These are phyloP conservation scores for Phymastichus coffea DNA, from an alignment of 1,140 invertebrate genomes.

Conservation along the genomic window DNA sequence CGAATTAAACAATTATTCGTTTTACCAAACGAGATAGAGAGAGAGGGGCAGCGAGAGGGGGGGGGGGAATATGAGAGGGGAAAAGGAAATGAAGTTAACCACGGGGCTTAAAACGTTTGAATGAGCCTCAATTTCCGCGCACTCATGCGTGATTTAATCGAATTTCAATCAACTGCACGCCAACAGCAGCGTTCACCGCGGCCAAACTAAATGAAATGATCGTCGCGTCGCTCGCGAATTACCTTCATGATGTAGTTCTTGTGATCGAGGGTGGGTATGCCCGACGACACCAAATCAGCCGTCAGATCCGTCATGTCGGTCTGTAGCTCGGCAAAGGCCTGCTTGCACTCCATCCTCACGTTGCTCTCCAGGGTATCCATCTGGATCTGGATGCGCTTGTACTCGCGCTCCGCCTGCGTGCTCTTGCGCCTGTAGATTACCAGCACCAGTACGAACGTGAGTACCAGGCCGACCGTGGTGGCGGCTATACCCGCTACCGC, in stretches of 20 bases:
- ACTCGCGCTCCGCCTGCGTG: constrained; percentile 92
- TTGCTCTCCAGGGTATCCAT: constrained; percentile 99
- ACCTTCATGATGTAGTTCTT: constrained; percentile 94
- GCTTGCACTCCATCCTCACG: constrained; percentile 95
- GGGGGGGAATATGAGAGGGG: too few relatives aligned
- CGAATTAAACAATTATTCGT: too few relatives aligned
- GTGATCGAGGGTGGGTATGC: constrained; percentile 94
- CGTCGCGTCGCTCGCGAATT: too few relatives aligned
- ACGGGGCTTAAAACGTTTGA: too few relatives aligned
- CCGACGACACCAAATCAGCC: constrained; percentile 91
- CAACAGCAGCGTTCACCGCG: too few relatives aligned
- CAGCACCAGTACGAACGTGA: constrained; percentile 83
- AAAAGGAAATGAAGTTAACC: too few relatives aligned
- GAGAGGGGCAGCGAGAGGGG: too few relatives aligned
- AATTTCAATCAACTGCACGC: too few relatives aligned
- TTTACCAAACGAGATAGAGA: too few relatives aligned
- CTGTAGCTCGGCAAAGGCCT: constrained; percentile 98
- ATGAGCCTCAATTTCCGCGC: too few relatives aligned
- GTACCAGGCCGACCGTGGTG: constrained; percentile 78
- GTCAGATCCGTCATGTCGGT: constrained; percentile 99
- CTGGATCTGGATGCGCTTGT: constrained; percentile 97
- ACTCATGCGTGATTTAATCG: too few relatives aligned
- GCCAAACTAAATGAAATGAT: too few relatives aligned
- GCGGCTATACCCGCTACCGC: constrained; percentile 83
- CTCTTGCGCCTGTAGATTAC: constrained; percentile 88